Conservation (phyloP, 1,140 invertebrate species). For the Aethina tumida region DNA sequence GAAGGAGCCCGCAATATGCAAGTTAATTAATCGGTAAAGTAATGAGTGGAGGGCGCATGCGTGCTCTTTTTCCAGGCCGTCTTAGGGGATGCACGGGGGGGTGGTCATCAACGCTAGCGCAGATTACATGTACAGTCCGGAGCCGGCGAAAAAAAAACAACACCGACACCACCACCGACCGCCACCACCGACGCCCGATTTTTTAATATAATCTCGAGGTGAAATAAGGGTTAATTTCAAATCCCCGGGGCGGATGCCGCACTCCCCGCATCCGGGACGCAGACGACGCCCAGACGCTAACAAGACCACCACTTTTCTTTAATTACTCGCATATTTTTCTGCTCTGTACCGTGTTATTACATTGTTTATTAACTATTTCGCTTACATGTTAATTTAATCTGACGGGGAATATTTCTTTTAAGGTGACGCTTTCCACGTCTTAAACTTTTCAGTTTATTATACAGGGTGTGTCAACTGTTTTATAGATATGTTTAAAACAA, state of each 20-base stretch:
- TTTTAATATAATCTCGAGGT: slow-evolving; percentile 14
- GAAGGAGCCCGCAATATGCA: slow-evolving; percentile 37
- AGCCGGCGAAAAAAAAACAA: slow-evolving; percentile 7
- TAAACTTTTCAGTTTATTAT: too few relatives aligned
- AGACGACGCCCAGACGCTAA: too few relatives aligned
- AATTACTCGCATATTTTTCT: too few relatives aligned
- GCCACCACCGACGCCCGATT: slow-evolving; percentile 10
- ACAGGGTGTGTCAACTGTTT: too few relatives aligned
- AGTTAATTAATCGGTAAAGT: slow-evolving; percentile 39
- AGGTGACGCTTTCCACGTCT: too few relatives aligned
- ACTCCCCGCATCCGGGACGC: neutral
- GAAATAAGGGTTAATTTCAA: slow-evolving; percentile 5
- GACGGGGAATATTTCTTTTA: too few relatives aligned
- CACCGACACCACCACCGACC: slow-evolving; percentile 1
- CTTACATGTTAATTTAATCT: too few relatives aligned
- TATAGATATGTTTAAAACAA: too few relatives aligned
- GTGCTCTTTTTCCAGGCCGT: slow-evolving; percentile 17
- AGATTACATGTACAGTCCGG: slow-evolving; percentile 29
- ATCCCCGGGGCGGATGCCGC: neutral
- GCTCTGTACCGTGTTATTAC: too few relatives aligned
- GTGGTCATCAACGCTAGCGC: slow-evolving; percentile 34
- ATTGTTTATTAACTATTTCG: too few relatives aligned
- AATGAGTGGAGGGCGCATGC: slow-evolving; percentile 36
- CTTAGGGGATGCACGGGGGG: slow-evolving; percentile 16
- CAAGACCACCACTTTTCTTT: too few relatives aligned